Conservation (phyloP, 2,888 invertebrate species). For the Trilocha varians region DNA sequence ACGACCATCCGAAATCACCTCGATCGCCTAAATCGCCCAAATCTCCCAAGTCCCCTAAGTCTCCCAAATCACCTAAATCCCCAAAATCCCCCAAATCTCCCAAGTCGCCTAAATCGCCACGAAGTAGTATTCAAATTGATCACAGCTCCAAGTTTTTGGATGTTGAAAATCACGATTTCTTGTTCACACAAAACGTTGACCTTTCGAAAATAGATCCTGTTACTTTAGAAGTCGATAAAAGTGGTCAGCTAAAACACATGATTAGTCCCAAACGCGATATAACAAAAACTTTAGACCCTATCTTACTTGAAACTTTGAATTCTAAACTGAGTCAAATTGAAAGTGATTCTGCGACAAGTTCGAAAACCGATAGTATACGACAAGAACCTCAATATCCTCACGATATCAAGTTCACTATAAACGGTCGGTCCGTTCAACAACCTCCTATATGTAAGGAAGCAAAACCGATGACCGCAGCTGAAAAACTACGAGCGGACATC, state of each 20-base stretch:
- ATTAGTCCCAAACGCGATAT: constrained; percentile 82
- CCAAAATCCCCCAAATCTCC: constrained; percentile 74
- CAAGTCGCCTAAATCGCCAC: constrained; percentile 71
- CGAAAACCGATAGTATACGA: constrained; percentile 79
- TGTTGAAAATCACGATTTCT: constrained; percentile 74
- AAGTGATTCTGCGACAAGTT: constrained; percentile 83
- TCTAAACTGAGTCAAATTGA: constrained; percentile 83
- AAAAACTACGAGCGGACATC: constrained; percentile 67
- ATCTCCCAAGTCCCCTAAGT: constrained; percentile 77
- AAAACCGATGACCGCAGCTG: constrained; percentile 59
- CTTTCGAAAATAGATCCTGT: constrained; percentile 82
- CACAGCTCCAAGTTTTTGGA: constrained; percentile 59
- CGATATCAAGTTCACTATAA: constrained; percentile 69
- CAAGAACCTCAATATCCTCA: constrained; percentile 71
- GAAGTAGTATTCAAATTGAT: constrained; percentile 50
- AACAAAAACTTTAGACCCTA: constrained; percentile 78
- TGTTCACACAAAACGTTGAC: constrained; percentile 84
- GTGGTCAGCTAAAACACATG: constrained; percentile 74
- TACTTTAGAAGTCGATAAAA: constrained; percentile 80
- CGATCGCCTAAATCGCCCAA: constrained; percentile 62
- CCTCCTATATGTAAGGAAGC: constrained; percentile 56
- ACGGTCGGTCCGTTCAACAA: constrained; percentile 54
- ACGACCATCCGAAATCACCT: constrained; percentile 66
- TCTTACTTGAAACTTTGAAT: constrained; percentile 78
- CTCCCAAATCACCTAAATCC: constrained; percentile 76